Conservation (phyloP, 2,888 invertebrate species). For the Germaria angustata region DNA sequence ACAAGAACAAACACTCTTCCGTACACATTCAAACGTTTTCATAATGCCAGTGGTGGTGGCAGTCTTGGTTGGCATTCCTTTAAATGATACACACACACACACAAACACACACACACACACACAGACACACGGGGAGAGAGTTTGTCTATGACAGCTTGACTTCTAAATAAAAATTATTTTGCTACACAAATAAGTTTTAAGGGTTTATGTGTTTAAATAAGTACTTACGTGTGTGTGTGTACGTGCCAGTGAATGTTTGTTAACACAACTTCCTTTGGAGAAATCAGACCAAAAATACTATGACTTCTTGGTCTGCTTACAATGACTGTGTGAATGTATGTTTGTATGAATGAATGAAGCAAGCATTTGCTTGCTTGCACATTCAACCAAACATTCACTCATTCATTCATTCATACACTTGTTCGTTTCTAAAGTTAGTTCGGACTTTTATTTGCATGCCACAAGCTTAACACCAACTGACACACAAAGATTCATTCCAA, state of each 20-base stretch:
- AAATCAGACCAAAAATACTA: conserved; percentile 47
- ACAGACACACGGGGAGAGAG: neutral
- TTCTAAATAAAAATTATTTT: conserved; percentile 50
- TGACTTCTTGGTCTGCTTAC: conserved; percentile 55
- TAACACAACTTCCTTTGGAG: conserved; percentile 54
- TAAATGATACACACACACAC: conserved; percentile 20
- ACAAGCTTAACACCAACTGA: neutral
- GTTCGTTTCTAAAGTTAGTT: conserved; percentile 30
- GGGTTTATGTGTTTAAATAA: conserved; percentile 17
- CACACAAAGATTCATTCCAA: neutral
- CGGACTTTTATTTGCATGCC: conserved; percentile 28
- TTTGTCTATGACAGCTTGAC: conserved; percentile 40
- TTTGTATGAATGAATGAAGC: neutral
- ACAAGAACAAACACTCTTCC: conserved; percentile 56
- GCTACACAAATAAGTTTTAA: conserved; percentile 33
- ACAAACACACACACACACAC: conserved; percentile 2
- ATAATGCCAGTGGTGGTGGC: neutral
- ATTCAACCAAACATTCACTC: neutral
- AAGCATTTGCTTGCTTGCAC: conserved; percentile 20
- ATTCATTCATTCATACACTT: conserved; percentile 15
- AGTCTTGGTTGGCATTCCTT: conserved; percentile 43
- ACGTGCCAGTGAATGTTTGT: neutral
- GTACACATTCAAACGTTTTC: neutral
- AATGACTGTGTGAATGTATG: neutral
- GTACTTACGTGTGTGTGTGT: neutral